phyloP scores from a whole-genome alignment of 2,797 vertebrate genomes.

The Pseudocheirus occidentalis region DNA sequence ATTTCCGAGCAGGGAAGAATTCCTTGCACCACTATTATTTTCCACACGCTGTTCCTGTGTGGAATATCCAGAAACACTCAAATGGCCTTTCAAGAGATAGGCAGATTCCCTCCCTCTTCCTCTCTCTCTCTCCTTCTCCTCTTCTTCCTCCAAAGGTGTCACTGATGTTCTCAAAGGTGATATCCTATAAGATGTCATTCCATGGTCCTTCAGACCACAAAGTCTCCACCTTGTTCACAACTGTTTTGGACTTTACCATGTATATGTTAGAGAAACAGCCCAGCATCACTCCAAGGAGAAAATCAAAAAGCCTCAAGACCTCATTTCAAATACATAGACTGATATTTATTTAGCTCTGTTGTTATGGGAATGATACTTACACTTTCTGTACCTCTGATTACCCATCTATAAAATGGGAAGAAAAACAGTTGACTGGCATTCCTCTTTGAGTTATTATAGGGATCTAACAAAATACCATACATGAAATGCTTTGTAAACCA shows the following conservation, averaged over 20 bases:
- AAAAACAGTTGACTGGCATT: not conserved
- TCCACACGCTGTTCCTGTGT: conserved; percentile 53
- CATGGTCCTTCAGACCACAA: not conserved
- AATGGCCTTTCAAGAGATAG: conserved; percentile 59
- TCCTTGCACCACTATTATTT: conserved; percentile 57
- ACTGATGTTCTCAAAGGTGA: not conserved
- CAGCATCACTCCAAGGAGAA: not conserved
- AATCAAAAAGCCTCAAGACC: not conserved
- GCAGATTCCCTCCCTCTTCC: not conserved
- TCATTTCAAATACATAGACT: not conserved
- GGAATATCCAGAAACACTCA: conserved; percentile 48
- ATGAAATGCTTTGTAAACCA: not conserved
- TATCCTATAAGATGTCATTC: conserved; percentile 6
- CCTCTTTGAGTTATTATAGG: not conserved
- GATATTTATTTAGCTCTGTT: not conserved
- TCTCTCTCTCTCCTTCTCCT: fast-evolving
- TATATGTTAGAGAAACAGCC: not conserved
- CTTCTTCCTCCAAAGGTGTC: conserved; percentile 22
- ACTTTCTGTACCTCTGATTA: not conserved
- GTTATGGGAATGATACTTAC: not conserved
- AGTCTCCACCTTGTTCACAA: not conserved
- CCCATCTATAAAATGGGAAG: not conserved
- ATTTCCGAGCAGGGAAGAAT: conserved; percentile 66
- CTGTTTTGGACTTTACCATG: not conserved
- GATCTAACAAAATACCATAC: not conserved